phyloP scores from a whole-genome alignment of 2,113 vertebrate species.

The Spilogale gracilis region DNA sequence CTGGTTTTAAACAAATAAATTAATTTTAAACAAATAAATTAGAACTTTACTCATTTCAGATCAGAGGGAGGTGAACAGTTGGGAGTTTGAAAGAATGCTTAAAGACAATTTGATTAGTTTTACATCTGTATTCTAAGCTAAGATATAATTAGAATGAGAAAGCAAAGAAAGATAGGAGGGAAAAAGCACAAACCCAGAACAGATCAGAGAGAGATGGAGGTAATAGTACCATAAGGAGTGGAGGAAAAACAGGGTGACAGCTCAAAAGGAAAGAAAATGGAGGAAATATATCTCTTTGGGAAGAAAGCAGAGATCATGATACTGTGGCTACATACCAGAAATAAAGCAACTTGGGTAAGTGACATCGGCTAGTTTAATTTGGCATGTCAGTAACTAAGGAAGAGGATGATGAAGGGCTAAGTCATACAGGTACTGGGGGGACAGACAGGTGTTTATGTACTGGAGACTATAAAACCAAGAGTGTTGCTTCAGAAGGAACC shows the following conservation, averaged over 20 bases:
- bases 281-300: background rate
- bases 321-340: background rate
- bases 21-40: slow-evolving; percentile 68
- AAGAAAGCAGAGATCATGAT: background rate
- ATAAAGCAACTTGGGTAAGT: background rate
- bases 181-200: background rate
- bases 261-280: background rate
- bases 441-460: background rate
- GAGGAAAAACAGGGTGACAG: background rate
- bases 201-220: background rate
- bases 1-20: slow-evolving; percentile 65
- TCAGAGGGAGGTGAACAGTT: slow-evolving; percentile 62
- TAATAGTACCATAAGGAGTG: background rate
- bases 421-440: background rate
- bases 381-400: background rate
- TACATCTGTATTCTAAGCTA: slow-evolving; percentile 55
- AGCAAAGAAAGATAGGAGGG: background rate
- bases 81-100: slow-evolving; percentile 56
- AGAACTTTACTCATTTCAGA: slow-evolving; percentile 65
- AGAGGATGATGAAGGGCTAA: background rate
- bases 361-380: background rate
- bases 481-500: background rate
- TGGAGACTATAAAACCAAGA: background rate
- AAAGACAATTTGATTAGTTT: slow-evolving; percentile 63
- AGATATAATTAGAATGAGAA: slow-evolving; percentile 64